A percentile compares a stretch with the other conserved stretches of the same genome.
phyloP scores from a whole-genome alignment of 2,113 vertebrate genomes.

The Alligator sinensis region DNA sequence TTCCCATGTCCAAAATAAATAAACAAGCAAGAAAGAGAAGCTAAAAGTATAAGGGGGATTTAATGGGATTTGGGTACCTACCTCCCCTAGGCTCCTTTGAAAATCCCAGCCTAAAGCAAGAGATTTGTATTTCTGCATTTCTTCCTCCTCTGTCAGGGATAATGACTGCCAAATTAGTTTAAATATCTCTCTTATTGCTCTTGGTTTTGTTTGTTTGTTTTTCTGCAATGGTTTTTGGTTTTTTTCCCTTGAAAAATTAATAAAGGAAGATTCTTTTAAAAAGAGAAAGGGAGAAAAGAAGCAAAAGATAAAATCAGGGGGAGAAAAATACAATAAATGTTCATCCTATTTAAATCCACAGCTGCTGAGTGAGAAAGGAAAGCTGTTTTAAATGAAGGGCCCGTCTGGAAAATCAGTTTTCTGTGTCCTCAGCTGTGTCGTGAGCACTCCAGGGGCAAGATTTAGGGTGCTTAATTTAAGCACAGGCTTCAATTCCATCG shows the following conservation, averaged over 20 bases:
- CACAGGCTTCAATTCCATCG: neutral
- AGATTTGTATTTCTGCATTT: conserved; percentile 57
- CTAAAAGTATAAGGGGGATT: conserved; percentile 65
- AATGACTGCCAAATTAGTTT: conserved; percentile 45
- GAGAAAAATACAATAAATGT: conserved; percentile 1
- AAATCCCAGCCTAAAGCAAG: conserved; percentile 71
- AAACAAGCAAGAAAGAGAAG: conserved; percentile 58
- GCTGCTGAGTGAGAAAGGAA: conserved; percentile 49
- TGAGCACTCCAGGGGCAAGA: conserved; percentile 29
- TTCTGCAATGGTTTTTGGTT: neutral
- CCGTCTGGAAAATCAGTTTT: conserved; percentile 13
- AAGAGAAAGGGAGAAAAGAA: neutral
- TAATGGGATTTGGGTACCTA: conserved; percentile 56
- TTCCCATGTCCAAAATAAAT: conserved; percentile 34
- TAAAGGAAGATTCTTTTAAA: conserved; percentile 24
- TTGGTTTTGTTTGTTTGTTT: conserved; percentile 56
- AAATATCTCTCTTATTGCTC: conserved; percentile 39
- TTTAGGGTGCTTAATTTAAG: conserved; percentile 48
- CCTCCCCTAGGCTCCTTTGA: conserved; percentile 59
- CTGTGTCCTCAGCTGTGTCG: neutral
- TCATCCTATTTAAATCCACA: conserved; percentile 24
- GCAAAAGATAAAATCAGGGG: conserved; percentile 45
- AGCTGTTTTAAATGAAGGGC: conserved; percentile 65
- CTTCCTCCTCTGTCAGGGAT: conserved; percentile 65
- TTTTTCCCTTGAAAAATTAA: conserved; percentile 48